Evolutionary conservation across 2,797 vertebrate genomes (phyloP).

Genomic region (Argentina silus): DNA sequence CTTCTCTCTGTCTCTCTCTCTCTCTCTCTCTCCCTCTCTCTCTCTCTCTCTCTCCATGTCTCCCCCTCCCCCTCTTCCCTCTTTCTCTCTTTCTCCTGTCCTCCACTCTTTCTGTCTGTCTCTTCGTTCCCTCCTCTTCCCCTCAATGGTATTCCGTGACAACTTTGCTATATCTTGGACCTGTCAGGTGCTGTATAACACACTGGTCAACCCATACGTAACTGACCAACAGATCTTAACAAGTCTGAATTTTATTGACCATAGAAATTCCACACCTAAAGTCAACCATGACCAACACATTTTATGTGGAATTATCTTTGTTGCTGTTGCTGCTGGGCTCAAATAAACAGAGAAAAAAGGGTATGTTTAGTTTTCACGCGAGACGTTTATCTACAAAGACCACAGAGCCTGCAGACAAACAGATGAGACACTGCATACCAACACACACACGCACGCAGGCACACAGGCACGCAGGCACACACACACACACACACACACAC

Average conservation of each 20-base stretch:
- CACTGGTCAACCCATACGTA: constrained; percentile 37
- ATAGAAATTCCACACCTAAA: constrained; percentile 71
- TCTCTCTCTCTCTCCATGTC: too few species aligned
- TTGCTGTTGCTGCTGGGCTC: constrained; percentile 64
- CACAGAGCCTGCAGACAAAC: too few species aligned
- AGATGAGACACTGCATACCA: constrained; percentile 47
- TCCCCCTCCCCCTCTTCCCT: background rate
- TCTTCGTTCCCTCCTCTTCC: background rate
- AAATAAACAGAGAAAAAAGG: constrained; percentile 61
- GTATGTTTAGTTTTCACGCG: constrained; percentile 47
- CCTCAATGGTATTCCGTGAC: too few species aligned
- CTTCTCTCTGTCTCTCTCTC: background rate
- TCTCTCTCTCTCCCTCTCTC: background rate
- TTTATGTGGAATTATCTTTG: constrained; percentile 70
- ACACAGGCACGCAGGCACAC: constrained; percentile 26
- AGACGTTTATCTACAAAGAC: constrained; percentile 57
- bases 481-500: constrained; percentile 17
- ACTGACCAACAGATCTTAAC: constrained; percentile 21
- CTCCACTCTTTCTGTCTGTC: background rate
- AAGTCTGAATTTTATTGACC: constrained; percentile 61
- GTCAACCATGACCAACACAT: constrained; percentile 69
- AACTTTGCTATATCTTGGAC: too few species aligned
- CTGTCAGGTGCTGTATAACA: background rate
- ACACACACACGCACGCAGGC: constrained; percentile 40
- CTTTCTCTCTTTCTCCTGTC: too few species aligned